Evolutionary conservation across 2,797 vertebrate genomes (phyloP).

Genomic region (Epinephelus malabaricus): DNA sequence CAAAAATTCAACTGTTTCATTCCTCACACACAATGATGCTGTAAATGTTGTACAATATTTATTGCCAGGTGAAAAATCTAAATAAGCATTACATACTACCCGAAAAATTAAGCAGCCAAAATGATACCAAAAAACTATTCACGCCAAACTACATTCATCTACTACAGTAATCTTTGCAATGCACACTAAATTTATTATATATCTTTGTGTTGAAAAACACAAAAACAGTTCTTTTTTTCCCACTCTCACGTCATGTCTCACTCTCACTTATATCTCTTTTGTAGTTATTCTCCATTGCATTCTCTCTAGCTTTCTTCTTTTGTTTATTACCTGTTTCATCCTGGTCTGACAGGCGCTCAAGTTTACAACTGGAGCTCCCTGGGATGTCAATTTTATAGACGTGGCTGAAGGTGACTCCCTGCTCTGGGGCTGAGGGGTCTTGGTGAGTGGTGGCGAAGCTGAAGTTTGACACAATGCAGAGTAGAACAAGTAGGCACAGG

Average conservation of each 20-base stretch:
- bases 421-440: conserved; percentile 73
- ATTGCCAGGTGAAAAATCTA: background rate
- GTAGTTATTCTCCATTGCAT: background rate
- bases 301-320: conserved; percentile 27
- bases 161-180: background rate
- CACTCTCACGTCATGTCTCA: too few species aligned
- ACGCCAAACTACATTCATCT: background rate
- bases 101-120: too few species aligned
- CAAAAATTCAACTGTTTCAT: background rate
- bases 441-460: conserved; percentile 47
- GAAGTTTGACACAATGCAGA: conserved; percentile 73
- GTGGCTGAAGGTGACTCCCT: conserved; percentile 91
- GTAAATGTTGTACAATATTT: too few species aligned
- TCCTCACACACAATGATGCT: background rate
- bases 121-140: too few species aligned
- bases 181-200: background rate
- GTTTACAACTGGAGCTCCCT: conserved; percentile 82
- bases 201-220: too few species aligned
- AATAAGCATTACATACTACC: background rate
- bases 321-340: conserved; percentile 72
- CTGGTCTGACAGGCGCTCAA: conserved; percentile 73
- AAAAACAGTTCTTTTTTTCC: too few species aligned
- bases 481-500: conserved; percentile 74
- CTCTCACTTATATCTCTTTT: background rate
- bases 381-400: conserved; percentile 90